phyloP scores from a whole-genome alignment of 2,888 invertebrate genomes.

The Epinotia brunnichana region DNA sequence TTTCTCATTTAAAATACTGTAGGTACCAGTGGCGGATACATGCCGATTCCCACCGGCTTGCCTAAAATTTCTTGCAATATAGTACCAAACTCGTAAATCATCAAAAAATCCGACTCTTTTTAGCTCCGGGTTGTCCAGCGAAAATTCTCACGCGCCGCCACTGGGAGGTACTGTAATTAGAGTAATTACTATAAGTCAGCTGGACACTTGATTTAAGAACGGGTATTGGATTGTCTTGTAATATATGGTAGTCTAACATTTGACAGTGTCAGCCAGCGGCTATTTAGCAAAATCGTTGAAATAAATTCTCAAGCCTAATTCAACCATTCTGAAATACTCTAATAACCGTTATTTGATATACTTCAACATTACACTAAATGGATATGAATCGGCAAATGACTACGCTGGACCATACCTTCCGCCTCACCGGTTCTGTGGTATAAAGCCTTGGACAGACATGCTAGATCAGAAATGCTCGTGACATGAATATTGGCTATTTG shows the following conservation, averaged over 20 bases:
- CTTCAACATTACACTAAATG: constrained; percentile 38
- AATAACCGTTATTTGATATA: constrained; percentile 34
- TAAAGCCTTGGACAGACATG: constrained; percentile 11
- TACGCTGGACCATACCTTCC: constrained; percentile 25
- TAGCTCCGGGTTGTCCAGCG: too few species aligned
- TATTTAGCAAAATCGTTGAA: constrained; percentile 8
- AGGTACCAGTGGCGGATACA: too few species aligned
- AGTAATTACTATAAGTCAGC: background rate
- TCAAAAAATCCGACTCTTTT: too few species aligned
- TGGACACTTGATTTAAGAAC: background rate
- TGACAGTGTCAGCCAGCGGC: background rate
- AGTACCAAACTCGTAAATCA: too few species aligned
- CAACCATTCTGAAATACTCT: constrained; percentile 17
- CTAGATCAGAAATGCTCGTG: background rate
- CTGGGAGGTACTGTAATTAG: too few species aligned
- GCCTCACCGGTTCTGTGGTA: constrained; percentile 17
- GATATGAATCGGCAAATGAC: constrained; percentile 40
- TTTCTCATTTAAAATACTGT: background rate
- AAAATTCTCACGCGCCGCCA: too few species aligned
- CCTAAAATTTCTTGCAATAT: too few species aligned
- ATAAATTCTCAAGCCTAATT: constrained; percentile 26
- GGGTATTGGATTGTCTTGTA: background rate
- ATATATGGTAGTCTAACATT: background rate
- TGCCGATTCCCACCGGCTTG: too few species aligned
- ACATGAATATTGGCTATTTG: background rate